These are phyloP conservation scores for Epiblema foenella DNA, from an alignment of 2,888 invertebrate species.

Conservation along the genomic window DNA sequence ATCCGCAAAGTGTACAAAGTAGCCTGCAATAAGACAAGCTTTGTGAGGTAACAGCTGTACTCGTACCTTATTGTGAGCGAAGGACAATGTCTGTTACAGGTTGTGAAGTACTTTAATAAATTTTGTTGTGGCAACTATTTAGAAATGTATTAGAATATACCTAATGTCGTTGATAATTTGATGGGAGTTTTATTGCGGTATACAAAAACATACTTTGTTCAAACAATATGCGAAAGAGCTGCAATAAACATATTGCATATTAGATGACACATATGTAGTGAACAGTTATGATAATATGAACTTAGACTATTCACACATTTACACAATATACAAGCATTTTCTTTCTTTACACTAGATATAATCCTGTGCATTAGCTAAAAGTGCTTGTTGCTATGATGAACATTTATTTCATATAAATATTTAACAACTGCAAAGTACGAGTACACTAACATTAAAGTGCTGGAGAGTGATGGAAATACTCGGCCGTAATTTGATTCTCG, in stretches of 20 bases:
- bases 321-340: neutral
- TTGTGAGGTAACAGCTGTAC: conserved; percentile 40
- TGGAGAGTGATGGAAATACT: conserved; percentile 38
- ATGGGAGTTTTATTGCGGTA: neutral
- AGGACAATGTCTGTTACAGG: conserved; percentile 34
- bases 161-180: neutral
- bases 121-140: conserved; percentile 23
- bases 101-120: conserved; percentile 28
- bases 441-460: conserved; percentile 38
- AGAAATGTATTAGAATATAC: conserved; percentile 3
- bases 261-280: too few relatives aligned
- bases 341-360: neutral
- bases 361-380: conserved; percentile 21
- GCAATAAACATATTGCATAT: too few relatives aligned
- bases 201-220: neutral
- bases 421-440: conserved; percentile 33
- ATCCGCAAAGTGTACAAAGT: conserved; percentile 40
- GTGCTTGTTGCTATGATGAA: conserved; percentile 16
- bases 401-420: conserved; percentile 37
- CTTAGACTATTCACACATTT: too few relatives aligned
- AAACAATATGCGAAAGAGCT: neutral
- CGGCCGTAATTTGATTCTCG: conserved; percentile 40
- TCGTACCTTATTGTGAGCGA: conserved; percentile 19
- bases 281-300: too few relatives aligned
- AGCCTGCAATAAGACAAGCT: conserved; percentile 38